Evolutionary conservation across 1,140 invertebrate species (phyloP).

Genomic region (Pseudomyrmex sp.): DNA sequence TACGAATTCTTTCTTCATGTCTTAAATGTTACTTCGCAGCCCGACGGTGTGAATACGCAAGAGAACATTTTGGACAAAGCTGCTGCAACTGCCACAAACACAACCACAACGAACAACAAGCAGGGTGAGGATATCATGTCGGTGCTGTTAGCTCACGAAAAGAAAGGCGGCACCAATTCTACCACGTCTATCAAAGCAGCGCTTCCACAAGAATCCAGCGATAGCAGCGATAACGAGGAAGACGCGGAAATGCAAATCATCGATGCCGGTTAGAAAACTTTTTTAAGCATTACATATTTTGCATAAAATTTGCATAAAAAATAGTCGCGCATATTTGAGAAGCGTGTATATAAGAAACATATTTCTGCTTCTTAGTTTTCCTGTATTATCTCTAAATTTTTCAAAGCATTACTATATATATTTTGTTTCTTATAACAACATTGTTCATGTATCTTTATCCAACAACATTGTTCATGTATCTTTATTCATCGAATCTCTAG

Average conservation of each 20-base stretch:
- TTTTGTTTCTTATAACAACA: slow-evolving; percentile 1
- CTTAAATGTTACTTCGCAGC: slow-evolving; percentile 61
- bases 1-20: slow-evolving; percentile 8
- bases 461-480: background rate
- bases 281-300: background rate
- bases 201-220: slow-evolving; percentile 88
- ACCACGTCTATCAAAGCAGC: slow-evolving; percentile 88
- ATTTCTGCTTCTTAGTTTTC: too few species aligned
- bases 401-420: background rate
- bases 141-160: slow-evolving; percentile 95
- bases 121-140: slow-evolving; percentile 96
- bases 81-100: slow-evolving; percentile 86
- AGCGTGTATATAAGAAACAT: too few species aligned
- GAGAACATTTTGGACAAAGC: slow-evolving; percentile 83
- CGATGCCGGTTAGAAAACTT: slow-evolving; percentile 84
- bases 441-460: background rate
- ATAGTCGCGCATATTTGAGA: background rate
- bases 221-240: slow-evolving; percentile 92
- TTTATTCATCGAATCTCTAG: slow-evolving; percentile 77
- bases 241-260: slow-evolving; percentile 85
- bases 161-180: slow-evolving; percentile 88
- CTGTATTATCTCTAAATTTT: too few species aligned
- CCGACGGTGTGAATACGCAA: slow-evolving; percentile 83
- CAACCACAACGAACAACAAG: slow-evolving; percentile 86
- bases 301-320: background rate